phyloP scores from a whole-genome alignment of 2,888 invertebrate genomes.

The Dicycla oo region DNA sequence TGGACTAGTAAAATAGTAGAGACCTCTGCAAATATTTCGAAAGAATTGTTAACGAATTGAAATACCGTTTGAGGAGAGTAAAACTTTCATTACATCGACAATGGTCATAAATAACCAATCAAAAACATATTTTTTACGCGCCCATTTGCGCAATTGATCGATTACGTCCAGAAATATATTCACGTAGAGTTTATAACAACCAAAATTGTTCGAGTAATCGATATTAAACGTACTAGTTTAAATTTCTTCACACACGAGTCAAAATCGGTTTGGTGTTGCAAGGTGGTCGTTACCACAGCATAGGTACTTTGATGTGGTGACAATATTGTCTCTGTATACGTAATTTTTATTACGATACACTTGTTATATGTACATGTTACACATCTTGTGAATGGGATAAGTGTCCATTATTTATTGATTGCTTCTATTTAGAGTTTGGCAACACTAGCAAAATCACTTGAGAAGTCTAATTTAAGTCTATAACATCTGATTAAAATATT shows the following conservation, averaged over 20 bases:
- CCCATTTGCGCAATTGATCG: conserved; percentile 66
- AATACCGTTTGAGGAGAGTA: conserved; percentile 19
- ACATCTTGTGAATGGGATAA: conserved; percentile 35
- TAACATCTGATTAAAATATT: too few relatives aligned
- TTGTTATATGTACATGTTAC: conserved; percentile 16
- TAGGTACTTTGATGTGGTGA: conserved; percentile 55
- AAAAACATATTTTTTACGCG: conserved; percentile 56
- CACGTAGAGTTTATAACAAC: conserved; percentile 64
- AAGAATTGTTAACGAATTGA: conserved; percentile 33
- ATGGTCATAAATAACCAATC: conserved; percentile 58
- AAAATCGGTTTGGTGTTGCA: conserved; percentile 55
- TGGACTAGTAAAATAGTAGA: conserved; percentile 5
- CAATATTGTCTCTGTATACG: conserved; percentile 45
- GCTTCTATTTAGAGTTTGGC: conserved; percentile 5
- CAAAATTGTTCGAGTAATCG: conserved; percentile 63
- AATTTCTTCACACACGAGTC: conserved; percentile 62
- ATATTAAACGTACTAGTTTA: conserved; percentile 55
- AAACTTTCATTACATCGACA: conserved; percentile 57
- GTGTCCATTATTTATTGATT: conserved; percentile 27
- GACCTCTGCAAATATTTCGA: conserved; percentile 17
- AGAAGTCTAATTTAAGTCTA: too few relatives aligned
- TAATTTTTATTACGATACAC: conserved; percentile 44
- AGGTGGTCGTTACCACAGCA: conserved; percentile 49
- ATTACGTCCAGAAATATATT: conserved; percentile 70
- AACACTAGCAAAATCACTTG: neutral